Evolutionary conservation across 2,797 vertebrate species (phyloP).

Genomic region (Characodon lateralis): DNA sequence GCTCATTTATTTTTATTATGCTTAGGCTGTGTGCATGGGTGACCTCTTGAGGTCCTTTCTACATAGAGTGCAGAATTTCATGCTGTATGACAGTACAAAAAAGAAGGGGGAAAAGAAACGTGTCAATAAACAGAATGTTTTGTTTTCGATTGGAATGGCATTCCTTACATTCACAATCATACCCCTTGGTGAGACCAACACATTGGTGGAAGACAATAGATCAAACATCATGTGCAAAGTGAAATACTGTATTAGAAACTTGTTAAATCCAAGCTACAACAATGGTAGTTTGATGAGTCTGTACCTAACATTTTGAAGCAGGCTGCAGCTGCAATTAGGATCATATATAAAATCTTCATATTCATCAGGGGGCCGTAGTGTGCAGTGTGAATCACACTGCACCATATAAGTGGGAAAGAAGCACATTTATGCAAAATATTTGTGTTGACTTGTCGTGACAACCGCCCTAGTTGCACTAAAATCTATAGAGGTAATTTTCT

Average conservation of each 20-base stretch:
- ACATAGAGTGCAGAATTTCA: neutral
- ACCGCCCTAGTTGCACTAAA: constrained; percentile 51
- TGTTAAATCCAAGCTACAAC: neutral
- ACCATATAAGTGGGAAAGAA: neutral
- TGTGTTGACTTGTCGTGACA: constrained; percentile 32
- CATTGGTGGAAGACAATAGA: neutral
- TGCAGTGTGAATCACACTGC: neutral
- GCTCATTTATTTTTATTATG: neutral
- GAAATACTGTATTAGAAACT: neutral
- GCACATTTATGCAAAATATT: constrained; percentile 10
- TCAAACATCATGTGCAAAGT: neutral
- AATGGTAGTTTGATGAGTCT: neutral
- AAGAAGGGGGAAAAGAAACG: neutral
- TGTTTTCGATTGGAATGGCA: neutral
- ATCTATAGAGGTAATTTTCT: constrained; percentile 38
- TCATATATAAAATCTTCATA: neutral
- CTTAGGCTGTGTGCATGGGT: neutral
- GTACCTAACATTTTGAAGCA: neutral
- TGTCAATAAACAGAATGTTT: neutral
- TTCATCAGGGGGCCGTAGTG: neutral
- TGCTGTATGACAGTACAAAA: neutral
- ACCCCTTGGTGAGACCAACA: neutral
- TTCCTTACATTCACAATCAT: neutral
- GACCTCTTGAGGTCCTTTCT: neutral
- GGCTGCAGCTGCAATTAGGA: neutral